Evolutionary conservation across 2,888 invertebrate genomes (phyloP), one percentile per base, ranked within the genome.

Genomic region (Calliphora vomitoria): DNA sequence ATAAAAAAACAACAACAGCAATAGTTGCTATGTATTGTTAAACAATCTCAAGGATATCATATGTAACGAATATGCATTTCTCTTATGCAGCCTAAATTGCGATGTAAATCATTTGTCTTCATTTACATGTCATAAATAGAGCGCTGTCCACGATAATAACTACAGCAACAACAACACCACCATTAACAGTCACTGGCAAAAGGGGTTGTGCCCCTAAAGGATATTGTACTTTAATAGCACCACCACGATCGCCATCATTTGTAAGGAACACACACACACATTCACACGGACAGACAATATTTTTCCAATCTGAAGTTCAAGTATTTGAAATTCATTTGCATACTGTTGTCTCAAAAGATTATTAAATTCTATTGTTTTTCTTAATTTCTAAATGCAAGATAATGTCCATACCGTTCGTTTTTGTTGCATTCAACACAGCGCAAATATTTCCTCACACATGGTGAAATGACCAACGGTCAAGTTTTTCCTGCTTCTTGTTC

Each of bases 41-140:
- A 25, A 82, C 15, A 60, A 35, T 82, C 64, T 81, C 53, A 71
- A 64, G 74, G 50, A 79, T 69, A 74, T 60, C 58, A 35, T 47
- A 58, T 68, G 68, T 35, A 69, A 53, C 25, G 25, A 58, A 20
- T 55, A 86, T 82, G 69, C 47, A 86, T 62, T 78, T 80, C 71
- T 47, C 53, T 80, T 72, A 62, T 82, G 82, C 81, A 78, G 68
- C 68, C 55, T 35, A 79, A 85, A 87, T 75, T 82, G 82, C 84
- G 81, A 84, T 88, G 80, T 88, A 87, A 87, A 88, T 79, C 87
- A 85, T 89, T 83, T 81, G 85, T 89, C 88, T 88, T 89, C 85
- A 87, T 88, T 82, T 88, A 66, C 89, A 87, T 88, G 88, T 87
- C 89, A 88, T 82, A 88, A 82, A 66, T 86, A 80, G 86, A 86